phyloP scores from a whole-genome alignment of 2,113 vertebrate species.

The Saccopteryx leptura region DNA sequence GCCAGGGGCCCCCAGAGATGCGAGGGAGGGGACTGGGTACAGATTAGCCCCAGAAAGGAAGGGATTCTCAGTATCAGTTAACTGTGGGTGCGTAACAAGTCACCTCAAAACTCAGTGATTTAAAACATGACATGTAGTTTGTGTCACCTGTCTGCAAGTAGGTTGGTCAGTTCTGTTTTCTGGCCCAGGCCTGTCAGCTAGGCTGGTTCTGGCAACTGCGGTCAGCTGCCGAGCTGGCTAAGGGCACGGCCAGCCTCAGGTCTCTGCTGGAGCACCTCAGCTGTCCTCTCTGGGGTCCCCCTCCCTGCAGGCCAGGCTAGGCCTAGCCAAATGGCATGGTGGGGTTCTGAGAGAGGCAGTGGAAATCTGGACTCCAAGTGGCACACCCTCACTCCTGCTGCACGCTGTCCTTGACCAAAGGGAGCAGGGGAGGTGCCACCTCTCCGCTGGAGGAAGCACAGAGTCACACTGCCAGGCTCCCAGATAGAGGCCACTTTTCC shows the following conservation, averaged over 20 bases:
- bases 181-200: not conserved
- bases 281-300: not conserved
- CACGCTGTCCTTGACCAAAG: not conserved
- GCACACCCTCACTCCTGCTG: not conserved
- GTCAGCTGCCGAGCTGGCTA: not conserved
- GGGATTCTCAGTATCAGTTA: not conserved
- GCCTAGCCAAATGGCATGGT: not conserved
- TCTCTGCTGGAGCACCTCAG: not conserved
- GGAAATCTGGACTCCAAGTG: not conserved
- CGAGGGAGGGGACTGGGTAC: not conserved
- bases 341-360: not conserved
- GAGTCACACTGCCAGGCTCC: not conserved
- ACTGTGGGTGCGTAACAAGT: constrained; percentile 5
- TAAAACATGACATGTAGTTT: not conserved
- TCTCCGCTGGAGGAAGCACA: not conserved
- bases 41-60: not conserved
- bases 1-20: not conserved
- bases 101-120: not conserved
- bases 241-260: too few species aligned
- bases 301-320: not conserved
- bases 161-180: not conserved
- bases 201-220: not conserved
- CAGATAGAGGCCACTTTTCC: not conserved
- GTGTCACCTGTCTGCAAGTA: not conserved
- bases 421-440: rapidly evolving